Conservation (phyloP, 2,113 vertebrate genomes). For the Sinosuthora webbiana region DNA sequence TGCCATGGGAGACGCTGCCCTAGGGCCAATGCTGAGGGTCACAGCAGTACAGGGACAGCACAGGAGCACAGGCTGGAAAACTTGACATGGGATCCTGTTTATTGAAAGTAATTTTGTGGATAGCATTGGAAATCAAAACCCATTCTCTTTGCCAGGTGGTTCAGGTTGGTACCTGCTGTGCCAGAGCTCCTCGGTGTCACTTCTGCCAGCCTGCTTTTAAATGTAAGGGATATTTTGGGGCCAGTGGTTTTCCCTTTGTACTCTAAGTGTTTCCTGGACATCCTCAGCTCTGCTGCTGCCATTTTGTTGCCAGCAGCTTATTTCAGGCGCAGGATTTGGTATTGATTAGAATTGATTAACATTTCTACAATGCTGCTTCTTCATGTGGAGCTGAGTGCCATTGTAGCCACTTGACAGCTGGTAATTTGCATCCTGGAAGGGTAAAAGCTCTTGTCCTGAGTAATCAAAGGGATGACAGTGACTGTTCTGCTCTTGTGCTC, state of each 20-base stretch:
- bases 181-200: not conserved
- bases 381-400: not conserved
- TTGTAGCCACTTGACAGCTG: not conserved
- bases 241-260: not conserved
- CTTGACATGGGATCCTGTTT: not conserved
- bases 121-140: not conserved
- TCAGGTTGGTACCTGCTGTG: not conserved
- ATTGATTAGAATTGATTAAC: slow-evolving; percentile 17
- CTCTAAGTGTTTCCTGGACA: not conserved
- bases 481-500: not conserved
- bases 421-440: not conserved
- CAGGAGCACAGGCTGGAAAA: not conserved
- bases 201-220: not conserved
- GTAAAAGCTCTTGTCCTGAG: not conserved
- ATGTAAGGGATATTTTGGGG: not conserved
- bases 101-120: not conserved
- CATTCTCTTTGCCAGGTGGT: not conserved
- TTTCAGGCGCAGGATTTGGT: not conserved
- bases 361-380: not conserved
- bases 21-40: not conserved
- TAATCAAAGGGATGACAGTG: fast-evolving
- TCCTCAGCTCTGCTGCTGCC: not conserved
- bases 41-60: not conserved
- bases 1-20: not conserved
- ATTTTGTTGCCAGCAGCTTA: not conserved